Evolutionary conservation across 2,797 vertebrate species (phyloP).

Genomic region (Sciurus carolinensis): DNA sequence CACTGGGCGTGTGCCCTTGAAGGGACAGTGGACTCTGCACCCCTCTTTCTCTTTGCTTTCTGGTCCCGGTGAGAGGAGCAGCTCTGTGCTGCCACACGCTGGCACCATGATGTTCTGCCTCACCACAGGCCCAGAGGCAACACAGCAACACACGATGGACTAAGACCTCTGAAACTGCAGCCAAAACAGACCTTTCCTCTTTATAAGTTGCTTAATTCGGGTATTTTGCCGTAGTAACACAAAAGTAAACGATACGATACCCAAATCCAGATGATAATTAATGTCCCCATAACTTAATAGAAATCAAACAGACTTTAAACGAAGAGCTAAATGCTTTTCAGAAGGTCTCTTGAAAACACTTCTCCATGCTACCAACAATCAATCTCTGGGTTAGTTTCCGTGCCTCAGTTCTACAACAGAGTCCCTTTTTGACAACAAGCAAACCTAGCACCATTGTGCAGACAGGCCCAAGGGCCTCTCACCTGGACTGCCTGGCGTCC

Average conservation of each 20-base stretch:
- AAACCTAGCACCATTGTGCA: neutral
- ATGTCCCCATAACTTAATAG: neutral
- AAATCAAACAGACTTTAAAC: slow-evolving; percentile 53
- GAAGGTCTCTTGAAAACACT: slow-evolving; percentile 33
- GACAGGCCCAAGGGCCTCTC: neutral
- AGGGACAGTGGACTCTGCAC: neutral
- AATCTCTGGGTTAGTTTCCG: neutral
- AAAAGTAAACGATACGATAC: neutral
- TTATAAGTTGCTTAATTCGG: neutral
- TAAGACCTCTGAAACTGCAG: neutral
- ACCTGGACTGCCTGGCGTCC: slow-evolving; percentile 90
- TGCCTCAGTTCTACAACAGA: neutral
- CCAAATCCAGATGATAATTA: neutral
- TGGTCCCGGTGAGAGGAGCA: neutral
- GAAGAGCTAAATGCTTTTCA: neutral
- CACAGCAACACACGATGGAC: neutral
- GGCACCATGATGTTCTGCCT: neutral
- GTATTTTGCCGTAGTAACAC: neutral
- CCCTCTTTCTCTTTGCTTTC: neutral
- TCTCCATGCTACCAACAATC: neutral
- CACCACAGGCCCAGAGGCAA: neutral
- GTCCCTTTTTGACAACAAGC: neutral
- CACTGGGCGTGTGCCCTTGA: rapidly evolving
- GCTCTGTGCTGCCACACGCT: neutral
- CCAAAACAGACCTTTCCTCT: neutral